Base-by-base conservation (phyloP, 2,888 invertebrate species). In the Ganaspis brasiliensis region DNA sequence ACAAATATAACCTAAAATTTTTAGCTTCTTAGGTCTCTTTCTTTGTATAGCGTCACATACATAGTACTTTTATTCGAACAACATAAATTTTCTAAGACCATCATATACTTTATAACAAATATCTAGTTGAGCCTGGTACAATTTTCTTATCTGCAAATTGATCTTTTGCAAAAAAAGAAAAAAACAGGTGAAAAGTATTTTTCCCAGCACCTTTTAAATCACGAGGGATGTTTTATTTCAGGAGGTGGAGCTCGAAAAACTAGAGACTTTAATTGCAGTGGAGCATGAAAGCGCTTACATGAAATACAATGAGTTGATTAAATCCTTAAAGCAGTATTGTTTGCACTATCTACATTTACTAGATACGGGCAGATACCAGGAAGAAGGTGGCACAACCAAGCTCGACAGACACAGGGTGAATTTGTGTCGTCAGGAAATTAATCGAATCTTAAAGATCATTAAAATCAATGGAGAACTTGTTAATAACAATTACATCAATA, bases 321-420 rank as follows among this genome's bases (percentile, higher is more conserved):
- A 91, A 55, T 82, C 76, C 57, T 79, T 91, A 83, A 86, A 85
- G 81, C 74, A 79, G 74, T 78, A 89, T 83, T 90, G 91, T 82
- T 87, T 83, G 57, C 91, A 90, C 57, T 93, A 92, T 84, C 83
- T 92, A 52, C 90, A 92, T 72, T 88, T 90, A 74, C 82, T 91
- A 71, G 84, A 89, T 70, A 83, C 82, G 8, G 83, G 77, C 4
- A 82, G 79, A 76, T 87, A 85, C 73, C 82, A 87, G 73, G 85
- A 85, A n/a, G 81, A 87, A 26, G 88, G 89, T 8, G 83, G 86
- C 16, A 88, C 87, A 14, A 91, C 90, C 12, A 87, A 83, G 63
- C 85, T 91, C 67, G 91, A 91, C 81, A 85, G 85, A 1, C 88
- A 90, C 76, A 85, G 91, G 57, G 77, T 88, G 56, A 89, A 89